Conservation (phyloP, 2,888 invertebrate species). For the Taphrorychus bicolor region DNA sequence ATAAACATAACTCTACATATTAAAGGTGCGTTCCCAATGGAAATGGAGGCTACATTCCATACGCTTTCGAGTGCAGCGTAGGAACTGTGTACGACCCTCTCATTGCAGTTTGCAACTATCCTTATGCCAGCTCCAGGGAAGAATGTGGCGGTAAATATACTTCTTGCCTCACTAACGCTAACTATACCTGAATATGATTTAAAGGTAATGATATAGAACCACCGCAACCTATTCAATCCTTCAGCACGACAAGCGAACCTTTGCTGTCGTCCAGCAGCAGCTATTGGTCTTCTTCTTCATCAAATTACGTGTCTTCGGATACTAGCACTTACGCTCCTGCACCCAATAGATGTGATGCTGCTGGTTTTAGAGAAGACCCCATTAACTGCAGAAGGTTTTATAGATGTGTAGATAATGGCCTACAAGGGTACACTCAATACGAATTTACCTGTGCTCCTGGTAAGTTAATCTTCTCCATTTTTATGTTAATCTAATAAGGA, state of each 20-base stretch:
- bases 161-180: neutral
- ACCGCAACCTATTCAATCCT: constrained; percentile 18
- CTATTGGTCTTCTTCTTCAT: constrained; percentile 14
- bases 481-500: neutral
- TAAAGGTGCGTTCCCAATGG: constrained; percentile 76
- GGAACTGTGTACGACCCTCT: constrained; percentile 78
- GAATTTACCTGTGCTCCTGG: constrained; percentile 74
- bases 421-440: constrained; percentile 68
- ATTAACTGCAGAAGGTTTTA: constrained; percentile 77
- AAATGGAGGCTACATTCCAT: constrained; percentile 64
- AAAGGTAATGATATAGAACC: constrained; percentile 10
- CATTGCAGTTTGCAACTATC: constrained; percentile 73
- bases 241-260: constrained; percentile 33
- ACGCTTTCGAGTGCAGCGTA: constrained; percentile 75
- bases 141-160: constrained; percentile 66
- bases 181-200: neutral
- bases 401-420: constrained; percentile 72
- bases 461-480: constrained; percentile 5
- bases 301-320: neutral
- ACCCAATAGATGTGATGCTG: constrained; percentile 49
- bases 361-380: constrained; percentile 76
- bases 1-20: too few species aligned
- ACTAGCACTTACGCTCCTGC: constrained; percentile 40
- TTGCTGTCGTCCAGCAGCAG: constrained; percentile 28
- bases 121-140: constrained; percentile 70